These are phyloP conservation scores for Rousettus leschenaultii DNA, from an alignment of 2,113 vertebrate genomes.

Conservation along the genomic window DNA sequence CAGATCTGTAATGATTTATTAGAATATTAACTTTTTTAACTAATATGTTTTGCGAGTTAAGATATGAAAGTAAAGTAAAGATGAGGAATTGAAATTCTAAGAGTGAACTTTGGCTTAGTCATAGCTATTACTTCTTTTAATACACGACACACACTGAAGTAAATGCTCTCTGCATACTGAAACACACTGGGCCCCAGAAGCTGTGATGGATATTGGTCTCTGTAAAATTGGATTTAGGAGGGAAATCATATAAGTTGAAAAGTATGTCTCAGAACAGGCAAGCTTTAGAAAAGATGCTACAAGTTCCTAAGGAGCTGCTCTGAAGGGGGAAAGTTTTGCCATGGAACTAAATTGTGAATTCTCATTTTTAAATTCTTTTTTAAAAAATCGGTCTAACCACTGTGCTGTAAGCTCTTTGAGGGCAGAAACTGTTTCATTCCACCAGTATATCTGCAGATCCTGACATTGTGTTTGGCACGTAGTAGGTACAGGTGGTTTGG, in stretches of 20 bases:
- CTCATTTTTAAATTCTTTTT: background rate
- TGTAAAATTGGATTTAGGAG: background rate
- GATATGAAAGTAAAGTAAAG: background rate
- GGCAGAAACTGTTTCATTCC: background rate
- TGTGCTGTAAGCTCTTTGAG: background rate
- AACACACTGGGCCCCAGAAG: background rate
- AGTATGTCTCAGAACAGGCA: background rate
- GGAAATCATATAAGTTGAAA: background rate
- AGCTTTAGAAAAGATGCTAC: background rate
- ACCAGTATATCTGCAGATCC: background rate
- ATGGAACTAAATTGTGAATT: constrained; percentile 34
- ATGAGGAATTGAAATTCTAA: background rate
- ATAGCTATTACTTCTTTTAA: background rate
- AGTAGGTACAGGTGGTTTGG: background rate
- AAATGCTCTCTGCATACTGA: background rate
- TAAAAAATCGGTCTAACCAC: background rate
- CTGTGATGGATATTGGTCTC: background rate
- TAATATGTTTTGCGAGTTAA: background rate
- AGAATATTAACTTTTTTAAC: background rate
- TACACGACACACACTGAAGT: background rate
- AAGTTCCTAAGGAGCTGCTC: background rate
- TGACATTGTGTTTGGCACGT: background rate
- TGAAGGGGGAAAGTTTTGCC: background rate
- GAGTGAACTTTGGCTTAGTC: background rate
- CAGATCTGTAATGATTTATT: background rate